These are phyloP conservation scores for Tylochromis polylepis DNA, from an alignment of 2,113 vertebrate species.

Conservation along the genomic window DNA sequence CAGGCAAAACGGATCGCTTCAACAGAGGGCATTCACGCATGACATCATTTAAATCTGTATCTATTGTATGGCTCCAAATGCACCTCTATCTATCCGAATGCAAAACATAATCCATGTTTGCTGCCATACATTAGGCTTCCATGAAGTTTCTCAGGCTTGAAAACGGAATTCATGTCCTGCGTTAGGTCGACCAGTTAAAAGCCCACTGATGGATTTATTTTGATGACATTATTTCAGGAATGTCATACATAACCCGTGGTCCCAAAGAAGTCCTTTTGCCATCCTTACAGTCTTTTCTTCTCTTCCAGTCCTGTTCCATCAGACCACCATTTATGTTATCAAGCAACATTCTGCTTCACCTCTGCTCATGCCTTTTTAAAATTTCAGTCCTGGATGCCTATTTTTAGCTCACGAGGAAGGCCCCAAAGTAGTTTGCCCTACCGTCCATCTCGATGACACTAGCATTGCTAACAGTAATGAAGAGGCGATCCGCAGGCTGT, in stretches of 20 bases:
- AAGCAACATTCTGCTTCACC: not conserved
- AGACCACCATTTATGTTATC: not conserved
- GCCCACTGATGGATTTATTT: not conserved
- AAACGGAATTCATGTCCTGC: not conserved
- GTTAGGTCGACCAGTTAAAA: not conserved
- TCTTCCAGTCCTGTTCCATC: not conserved
- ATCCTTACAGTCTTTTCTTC: not conserved
- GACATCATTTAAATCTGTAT: not conserved
- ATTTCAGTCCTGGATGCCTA: not conserved
- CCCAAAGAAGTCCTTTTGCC: not conserved
- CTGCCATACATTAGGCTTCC: not conserved
- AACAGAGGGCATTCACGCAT: not conserved
- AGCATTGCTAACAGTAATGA: conserved; percentile 84
- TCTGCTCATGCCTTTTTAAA: not conserved
- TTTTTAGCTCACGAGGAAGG: conserved; percentile 80
- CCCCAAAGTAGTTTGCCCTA: conserved; percentile 87
- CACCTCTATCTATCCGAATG: not conserved
- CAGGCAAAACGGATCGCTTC: not conserved
- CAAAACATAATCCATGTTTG: not conserved
- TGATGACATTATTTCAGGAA: not conserved
- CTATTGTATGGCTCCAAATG: not conserved
- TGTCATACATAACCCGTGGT: not conserved
- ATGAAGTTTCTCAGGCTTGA: not conserved
- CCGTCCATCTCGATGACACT: conserved; percentile 84
- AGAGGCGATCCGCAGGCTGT: conserved; percentile 81